phyloP scores from a whole-genome alignment of 2,797 vertebrate species.

The Eleutherodactylus coqui region DNA sequence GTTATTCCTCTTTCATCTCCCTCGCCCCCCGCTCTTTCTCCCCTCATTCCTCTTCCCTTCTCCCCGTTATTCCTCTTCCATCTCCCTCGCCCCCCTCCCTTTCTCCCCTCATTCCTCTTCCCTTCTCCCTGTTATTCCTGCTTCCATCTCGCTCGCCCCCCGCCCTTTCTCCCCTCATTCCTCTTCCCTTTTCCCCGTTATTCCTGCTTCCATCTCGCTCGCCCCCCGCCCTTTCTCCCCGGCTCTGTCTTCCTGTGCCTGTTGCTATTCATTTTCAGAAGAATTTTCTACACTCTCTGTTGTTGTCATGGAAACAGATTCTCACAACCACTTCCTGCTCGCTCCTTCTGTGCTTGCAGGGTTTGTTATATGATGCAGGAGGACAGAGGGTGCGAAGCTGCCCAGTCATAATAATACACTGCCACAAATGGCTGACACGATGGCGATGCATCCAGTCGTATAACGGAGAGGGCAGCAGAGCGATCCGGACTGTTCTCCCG shows the following conservation, averaged over 20 bases:
- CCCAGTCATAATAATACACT: conserved; percentile 16
- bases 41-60: neutral
- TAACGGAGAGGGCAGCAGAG: no score
- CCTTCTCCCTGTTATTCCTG: neutral
- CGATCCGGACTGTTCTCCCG: no score
- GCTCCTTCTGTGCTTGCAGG: conserved; percentile 28
- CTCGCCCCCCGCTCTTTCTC: neutral
- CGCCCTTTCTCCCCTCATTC: neutral
- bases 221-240: neutral
- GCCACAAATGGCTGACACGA: conserved; percentile 6
- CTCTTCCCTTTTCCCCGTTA: neutral
- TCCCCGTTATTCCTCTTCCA: neutral
- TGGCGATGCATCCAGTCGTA: neutral
- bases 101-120: neutral
- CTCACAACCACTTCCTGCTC: conserved; percentile 23
- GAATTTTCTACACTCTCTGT: conserved; percentile 39
- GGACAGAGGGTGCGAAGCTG: conserved; percentile 10
- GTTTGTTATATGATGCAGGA: conserved; percentile 27
- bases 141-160: no score
- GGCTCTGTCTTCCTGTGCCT: conserved; percentile 7
- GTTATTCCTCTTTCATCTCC: no score
- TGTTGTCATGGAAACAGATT: conserved; percentile 47
- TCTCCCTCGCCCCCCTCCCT: no score
- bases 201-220: neutral
- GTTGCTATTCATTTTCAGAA: conserved; percentile 50